Base-by-base conservation (phyloP, 2,888 invertebrate species). In the Neoitamus cyanurus region DNA sequence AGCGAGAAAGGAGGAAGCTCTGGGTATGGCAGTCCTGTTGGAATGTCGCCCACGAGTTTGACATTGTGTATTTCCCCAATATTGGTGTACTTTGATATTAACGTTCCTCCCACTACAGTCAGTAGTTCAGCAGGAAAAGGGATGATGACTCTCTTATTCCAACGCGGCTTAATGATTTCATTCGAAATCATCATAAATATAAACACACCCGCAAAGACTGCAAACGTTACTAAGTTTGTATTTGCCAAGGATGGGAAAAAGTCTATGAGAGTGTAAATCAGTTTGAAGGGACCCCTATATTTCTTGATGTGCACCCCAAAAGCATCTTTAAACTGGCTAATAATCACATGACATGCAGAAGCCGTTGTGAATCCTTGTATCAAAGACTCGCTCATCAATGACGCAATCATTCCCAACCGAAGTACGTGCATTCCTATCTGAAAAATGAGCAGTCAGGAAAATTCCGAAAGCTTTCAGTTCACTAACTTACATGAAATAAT, bases 101-200 rank as follows among this genome's bases (percentile, higher is more conserved):
- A 87, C 1, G 96, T 95, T 84, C 95, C 95, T 36, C 93, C 90
- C 25, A 95, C 92, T 1, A 96, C 95, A 30, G 94, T 94, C 68
- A 96, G 92, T 36, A 97, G 91, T 89, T 97, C 96, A 77, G 95
- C 94, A 0, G 96, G 96, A 70, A 96, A 90, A 0, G 96, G 96
- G 88, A 96, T 93, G 73, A 92, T 92, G 82, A 93, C 93, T 86
- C 90, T 92, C 89, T 94, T 94, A 5, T 92, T 92, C 13, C 93
- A 88, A 88, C 92, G 91, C 0, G 94, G 94, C 92, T 94, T 90
- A 0, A 95, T 88, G 77, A 94, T 88, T 90, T 95, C 95, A 88
- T 94, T 94, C 89, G 93, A 94, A 4, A 94, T 87, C 37, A 92
- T 90, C 89, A 95, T 93, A 69, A 94, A 90, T 73, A 96, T 93